Base-by-base conservation (phyloP, 1,140 invertebrate genomes). In the Drosophila guanche region DNA sequence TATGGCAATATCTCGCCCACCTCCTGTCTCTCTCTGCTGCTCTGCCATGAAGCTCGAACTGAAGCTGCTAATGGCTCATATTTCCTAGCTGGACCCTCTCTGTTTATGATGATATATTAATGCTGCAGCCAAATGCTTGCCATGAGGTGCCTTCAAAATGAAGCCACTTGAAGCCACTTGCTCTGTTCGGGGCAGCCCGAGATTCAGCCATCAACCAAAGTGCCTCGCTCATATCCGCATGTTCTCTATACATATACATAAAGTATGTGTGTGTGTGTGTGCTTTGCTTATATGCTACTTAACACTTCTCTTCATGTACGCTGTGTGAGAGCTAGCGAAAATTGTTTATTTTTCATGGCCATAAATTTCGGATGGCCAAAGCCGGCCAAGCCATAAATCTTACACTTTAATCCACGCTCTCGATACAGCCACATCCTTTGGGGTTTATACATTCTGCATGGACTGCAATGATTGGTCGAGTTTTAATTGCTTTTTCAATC, bases 31-130 rank as follows among this genome's bases (percentile, higher is more conserved):
- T 27, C 16, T 3, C 23, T 16, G 22, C 27, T 16, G n/a, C n/a
- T n/a, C n/a, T n/a, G n/a, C n/a, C n/a, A n/a, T n/a, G n/a, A n/a
- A n/a, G n/a, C n/a, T 43, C 68, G 51, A 72, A 72, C 50, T 72
- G 66, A 50, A 69, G 51, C 55, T 40, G 51, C 63, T 23, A 41
- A 60, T 73, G 69, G 68, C 61, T 76, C 55, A 67, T 61, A 66
- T 75, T 78, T 63, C 66, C 55, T 42, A 56, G 71, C 62, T 51
- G 59, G 46, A 65, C 25, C 33, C 33, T 6, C 16, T 48, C 53
- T 66, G 74, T 85, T 85, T 86, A 85, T 86, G 67, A 80, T 85
- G 80, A 85, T 85, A 76, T 80, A 86, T 85, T 85, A 86, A 85
- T 85, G 76, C 60, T 23, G 60, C 50, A 68, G 72, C 80, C 80